Evolutionary conservation across 2,888 invertebrate genomes (phyloP), one percentile per base, ranked within the genome.

Genomic region (Hedychridium roseum): DNA sequence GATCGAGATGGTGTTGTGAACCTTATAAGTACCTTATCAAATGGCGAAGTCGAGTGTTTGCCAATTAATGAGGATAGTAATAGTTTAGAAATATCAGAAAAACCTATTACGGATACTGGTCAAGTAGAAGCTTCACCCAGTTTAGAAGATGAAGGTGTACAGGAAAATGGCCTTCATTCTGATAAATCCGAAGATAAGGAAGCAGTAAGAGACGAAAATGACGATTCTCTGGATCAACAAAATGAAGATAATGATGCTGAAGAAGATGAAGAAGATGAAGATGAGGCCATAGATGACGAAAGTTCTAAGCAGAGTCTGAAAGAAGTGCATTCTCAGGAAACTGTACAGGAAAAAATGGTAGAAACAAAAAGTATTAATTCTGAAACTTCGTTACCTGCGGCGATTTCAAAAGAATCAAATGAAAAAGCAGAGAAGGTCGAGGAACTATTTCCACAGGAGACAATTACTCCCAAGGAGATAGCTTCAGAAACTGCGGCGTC

Each of bases 1-100:
- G 87, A 87, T 81, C 82, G 93, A 57, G 90, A 90, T 60, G 92
- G 92, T 62, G 82, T 97, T 62, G 87, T 89, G 5, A 85, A 86
- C 71, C 83, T 97, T 23, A 93, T 96, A 74, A 82, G 83, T 31
- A 85, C 88, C 55, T 80, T 94, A 40, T 88, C 87, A 43, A 85
- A 83, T 66, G 89, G 89, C 12, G 89, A 91, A 69, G 86, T 86
- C 50, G 83, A 85, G 16, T 85, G 85, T 49, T 74, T 83, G 50
- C 83, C 85, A 16, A 80, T 85, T 34, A 82, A 84, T 11, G 88
- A 88, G 50, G 87, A 87, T 50, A 86, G 86, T 60, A 88, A 86
- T 66, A 86, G 86, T 60, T 78, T 82, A 52, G 82, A 83, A 65
- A 80, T 70, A 31, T 63, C 81, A 20, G 84, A 85, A 46, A 83